These are phyloP conservation scores for Anoplius nigerrimus DNA, from an alignment of 2,888 invertebrate species.

Conservation along the genomic window DNA sequence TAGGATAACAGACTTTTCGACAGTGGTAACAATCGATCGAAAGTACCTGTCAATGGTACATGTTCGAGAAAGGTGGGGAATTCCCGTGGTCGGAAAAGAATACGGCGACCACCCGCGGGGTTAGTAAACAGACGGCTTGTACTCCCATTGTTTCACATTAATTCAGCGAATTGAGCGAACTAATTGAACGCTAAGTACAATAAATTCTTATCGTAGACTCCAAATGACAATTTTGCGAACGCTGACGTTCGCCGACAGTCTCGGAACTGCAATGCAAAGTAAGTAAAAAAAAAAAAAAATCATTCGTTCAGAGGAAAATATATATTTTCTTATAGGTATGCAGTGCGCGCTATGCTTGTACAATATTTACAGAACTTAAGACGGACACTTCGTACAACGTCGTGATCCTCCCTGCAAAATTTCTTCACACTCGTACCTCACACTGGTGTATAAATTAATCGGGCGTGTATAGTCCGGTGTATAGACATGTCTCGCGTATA, in stretches of 20 bases:
- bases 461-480: conserved; percentile 42
- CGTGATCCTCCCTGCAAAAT: conserved; percentile 40
- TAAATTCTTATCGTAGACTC: too few relatives aligned
- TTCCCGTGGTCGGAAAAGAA: conserved; percentile 20
- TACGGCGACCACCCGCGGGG: conserved; percentile 11
- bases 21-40: too few relatives aligned
- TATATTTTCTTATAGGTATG: conserved; percentile 67
- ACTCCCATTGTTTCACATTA: neutral
- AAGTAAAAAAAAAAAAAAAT: neutral
- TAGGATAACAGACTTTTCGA: too few relatives aligned
- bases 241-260: too few relatives aligned
- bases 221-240: too few relatives aligned
- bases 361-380: conserved; percentile 67
- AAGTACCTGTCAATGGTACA: conserved; percentile 10
- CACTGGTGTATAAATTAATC: conserved; percentile 66
- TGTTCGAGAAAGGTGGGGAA: conserved; percentile 25
- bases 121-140: neutral
- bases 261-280: too few relatives aligned
- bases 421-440: conserved; percentile 53
- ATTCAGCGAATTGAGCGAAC: neutral
- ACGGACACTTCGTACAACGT: conserved; percentile 42
- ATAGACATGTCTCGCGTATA: conserved; percentile 41
- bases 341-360: conserved; percentile 63
- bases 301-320: conserved; percentile 67
- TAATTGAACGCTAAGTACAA: too few relatives aligned